A percentile compares a stretch with the other conserved stretches of the same genome.
These are phyloP conservation scores for Rhagonycha fulva DNA, from an alignment of 2,888 invertebrate species.

Conservation along the genomic window DNA sequence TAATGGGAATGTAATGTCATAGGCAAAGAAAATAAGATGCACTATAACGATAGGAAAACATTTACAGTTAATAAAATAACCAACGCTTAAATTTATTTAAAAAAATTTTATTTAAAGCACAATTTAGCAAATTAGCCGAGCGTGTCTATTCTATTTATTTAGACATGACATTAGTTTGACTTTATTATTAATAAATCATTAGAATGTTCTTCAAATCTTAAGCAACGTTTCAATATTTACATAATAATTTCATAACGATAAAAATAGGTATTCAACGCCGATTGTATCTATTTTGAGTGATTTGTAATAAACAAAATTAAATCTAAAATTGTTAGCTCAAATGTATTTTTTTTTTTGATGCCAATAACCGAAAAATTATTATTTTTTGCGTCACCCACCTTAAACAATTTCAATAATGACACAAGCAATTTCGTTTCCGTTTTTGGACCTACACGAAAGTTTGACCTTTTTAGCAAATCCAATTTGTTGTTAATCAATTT, in stretches of 20 bases:
- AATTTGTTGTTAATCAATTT: slow-evolving; percentile 1
- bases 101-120: background rate
- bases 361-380: background rate
- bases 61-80: background rate
- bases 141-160: background rate
- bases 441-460: background rate
- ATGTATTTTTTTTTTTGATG: background rate
- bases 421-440: background rate
- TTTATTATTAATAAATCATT: background rate
- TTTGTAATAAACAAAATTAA: slow-evolving; percentile 2
- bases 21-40: background rate
- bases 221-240: background rate
- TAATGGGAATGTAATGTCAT: background rate
- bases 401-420: background rate
- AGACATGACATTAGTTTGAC: background rate
- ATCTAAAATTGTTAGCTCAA: background rate
- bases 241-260: background rate
- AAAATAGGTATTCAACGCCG: background rate
- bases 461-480: background rate
- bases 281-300: background rate
- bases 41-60: background rate
- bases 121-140: background rate
- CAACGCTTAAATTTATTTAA: background rate
- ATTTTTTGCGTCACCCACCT: background rate
- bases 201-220: background rate